These are phyloP conservation scores for Forbesichthys agassizii DNA, from an alignment of 2,113 vertebrate genomes.

Conservation along the genomic window DNA sequence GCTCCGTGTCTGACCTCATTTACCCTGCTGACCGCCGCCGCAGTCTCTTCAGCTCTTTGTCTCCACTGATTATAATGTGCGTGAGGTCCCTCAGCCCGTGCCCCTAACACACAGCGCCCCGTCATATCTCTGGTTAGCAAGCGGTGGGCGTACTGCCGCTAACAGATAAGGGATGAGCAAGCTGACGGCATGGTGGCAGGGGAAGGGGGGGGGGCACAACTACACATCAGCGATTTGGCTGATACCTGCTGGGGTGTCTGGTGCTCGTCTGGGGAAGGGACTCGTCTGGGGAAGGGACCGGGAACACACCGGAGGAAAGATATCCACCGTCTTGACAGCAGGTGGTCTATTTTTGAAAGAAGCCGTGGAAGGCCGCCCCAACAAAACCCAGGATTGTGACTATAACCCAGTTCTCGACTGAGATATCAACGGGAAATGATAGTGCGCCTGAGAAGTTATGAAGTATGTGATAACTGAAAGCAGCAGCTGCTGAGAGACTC, in stretches of 20 bases:
- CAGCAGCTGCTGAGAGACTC: constrained; percentile 39
- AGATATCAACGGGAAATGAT: neutral
- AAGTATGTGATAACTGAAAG: constrained; percentile 23
- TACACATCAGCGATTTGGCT: constrained; percentile 3
- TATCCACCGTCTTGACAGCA: neutral
- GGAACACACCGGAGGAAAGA: neutral
- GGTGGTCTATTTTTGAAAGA: neutral
- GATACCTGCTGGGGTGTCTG: neutral
- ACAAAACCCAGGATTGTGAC: neutral
- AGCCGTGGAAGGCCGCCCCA: neutral
- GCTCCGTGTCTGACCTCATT: constrained; percentile 54
- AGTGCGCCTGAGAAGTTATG: neutral
- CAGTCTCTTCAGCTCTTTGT: constrained; percentile 41
- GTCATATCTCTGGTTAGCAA: constrained; percentile 32
- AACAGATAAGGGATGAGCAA: constrained; percentile 37
- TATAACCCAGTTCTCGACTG: too few relatives aligned
- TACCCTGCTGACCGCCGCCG: constrained; percentile 49
- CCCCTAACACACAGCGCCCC: constrained; percentile 22
- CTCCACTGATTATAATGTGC: constrained; percentile 54
- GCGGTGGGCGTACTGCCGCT: constrained; percentile 28
- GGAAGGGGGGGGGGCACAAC: neutral
- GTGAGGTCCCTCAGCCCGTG: constrained; percentile 34
- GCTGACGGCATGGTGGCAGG: constrained; percentile 5
- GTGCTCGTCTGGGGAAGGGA: constrained; percentile 7
- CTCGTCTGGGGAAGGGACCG: constrained; percentile 4